phyloP scores from a whole-genome alignment of 2,113 vertebrate species.

The Austrofundulus limnaeus region DNA sequence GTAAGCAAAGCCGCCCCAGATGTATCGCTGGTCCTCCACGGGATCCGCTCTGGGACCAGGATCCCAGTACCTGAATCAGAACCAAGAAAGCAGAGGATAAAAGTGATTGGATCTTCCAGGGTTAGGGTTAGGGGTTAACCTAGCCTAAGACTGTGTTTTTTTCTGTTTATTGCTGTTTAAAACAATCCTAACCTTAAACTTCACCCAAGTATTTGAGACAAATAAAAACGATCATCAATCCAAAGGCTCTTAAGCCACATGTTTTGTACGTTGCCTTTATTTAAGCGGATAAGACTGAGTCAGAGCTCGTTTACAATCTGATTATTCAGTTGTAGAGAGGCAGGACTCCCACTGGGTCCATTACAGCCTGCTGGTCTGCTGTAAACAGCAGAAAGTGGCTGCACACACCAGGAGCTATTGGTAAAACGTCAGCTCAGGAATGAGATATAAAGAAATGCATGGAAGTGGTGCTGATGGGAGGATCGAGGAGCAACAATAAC shows the following conservation, averaged over 20 bases:
- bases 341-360: constrained; percentile 41
- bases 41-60: constrained; percentile 94
- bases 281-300: constrained; percentile 54
- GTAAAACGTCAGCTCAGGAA: constrained; percentile 45
- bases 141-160: background rate
- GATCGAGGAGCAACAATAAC: constrained; percentile 36
- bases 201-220: background rate
- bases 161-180: background rate
- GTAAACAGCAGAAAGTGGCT: constrained; percentile 50
- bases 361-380: constrained; percentile 32
- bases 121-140: too few species aligned
- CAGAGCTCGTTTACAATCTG: constrained; percentile 51
- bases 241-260: constrained; percentile 8
- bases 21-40: constrained; percentile 90
- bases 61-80: constrained; percentile 91
- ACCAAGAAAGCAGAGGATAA: background rate
- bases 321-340: constrained; percentile 58
- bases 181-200: constrained; percentile 18
- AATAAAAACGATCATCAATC: constrained; percentile 13
- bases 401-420: constrained; percentile 33
- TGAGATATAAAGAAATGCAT: constrained; percentile 38
- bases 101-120: background rate
- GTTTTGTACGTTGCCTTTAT: constrained; percentile 13
- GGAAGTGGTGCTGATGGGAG: constrained; percentile 6
- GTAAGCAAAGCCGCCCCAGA: constrained; percentile 97